Evolutionary conservation across 2,888 invertebrate genomes (phyloP).

Genomic region (Helicoverpa assulta): DNA sequence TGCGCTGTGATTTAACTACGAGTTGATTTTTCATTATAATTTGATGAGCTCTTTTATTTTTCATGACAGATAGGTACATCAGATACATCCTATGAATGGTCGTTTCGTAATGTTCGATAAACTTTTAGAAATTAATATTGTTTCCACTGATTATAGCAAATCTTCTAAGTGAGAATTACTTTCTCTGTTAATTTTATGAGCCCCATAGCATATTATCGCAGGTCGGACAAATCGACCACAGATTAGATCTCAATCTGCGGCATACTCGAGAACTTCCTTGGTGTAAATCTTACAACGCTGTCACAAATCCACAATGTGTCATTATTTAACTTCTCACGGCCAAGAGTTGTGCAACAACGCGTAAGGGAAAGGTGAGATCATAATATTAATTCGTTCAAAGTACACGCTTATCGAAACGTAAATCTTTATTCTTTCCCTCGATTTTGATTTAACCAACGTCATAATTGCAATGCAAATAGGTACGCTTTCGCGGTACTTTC

Average conservation of each 20-base stretch:
- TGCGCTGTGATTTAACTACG: conserved; percentile 14
- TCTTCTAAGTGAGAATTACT: background rate
- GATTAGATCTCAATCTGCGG: background rate
- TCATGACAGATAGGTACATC: conserved; percentile 24
- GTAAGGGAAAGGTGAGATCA: conserved; percentile 81
- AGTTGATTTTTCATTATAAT: conserved; percentile 27
- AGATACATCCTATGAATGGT: background rate
- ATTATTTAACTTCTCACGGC: conserved; percentile 79
- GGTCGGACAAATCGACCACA: background rate
- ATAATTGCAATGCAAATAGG: conserved; percentile 54
- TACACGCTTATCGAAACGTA: conserved; percentile 63
- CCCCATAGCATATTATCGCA: background rate
- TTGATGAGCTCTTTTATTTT: conserved; percentile 37
- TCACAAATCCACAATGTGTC: conserved; percentile 66
- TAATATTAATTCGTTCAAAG: conserved; percentile 70
- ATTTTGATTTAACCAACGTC: conserved; percentile 44
- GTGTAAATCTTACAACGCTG: conserved; percentile 9
- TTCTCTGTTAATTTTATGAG: no score
- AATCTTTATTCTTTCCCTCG: conserved; percentile 54
- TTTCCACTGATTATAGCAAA: background rate
- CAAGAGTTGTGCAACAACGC: conserved; percentile 76
- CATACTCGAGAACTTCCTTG: background rate
- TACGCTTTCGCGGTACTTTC: conserved; percentile 61
- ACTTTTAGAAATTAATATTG: background rate
- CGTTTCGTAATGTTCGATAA: conserved; percentile 21